Conservation (phyloP, 1,140 invertebrate genomes). For the Papilio machaon region DNA sequence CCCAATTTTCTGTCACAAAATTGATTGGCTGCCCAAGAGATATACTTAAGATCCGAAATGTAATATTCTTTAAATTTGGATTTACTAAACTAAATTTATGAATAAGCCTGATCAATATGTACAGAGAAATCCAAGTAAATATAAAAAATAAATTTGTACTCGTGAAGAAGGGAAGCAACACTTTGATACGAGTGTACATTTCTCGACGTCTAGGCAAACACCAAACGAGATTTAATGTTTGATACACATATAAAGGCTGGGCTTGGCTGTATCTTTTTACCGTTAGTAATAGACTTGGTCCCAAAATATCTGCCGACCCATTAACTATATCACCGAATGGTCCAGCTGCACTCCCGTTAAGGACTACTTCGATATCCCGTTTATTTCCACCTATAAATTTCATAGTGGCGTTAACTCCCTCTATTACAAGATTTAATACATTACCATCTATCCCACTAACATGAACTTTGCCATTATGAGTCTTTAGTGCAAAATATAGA, state of each 20-base stretch:
- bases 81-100: constrained; percentile 38
- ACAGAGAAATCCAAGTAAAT: constrained; percentile 47
- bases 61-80: constrained; percentile 37
- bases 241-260: constrained; percentile 50
- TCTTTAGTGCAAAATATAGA: constrained; percentile 49
- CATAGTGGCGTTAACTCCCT: constrained; percentile 55
- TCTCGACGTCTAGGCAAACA: constrained; percentile 54
- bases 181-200: constrained; percentile 60
- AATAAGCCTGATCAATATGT: constrained; percentile 41
- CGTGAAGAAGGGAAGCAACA: constrained; percentile 56
- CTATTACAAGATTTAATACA: constrained; percentile 49
- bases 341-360: constrained; percentile 46
- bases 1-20: constrained; percentile 51
- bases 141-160: constrained; percentile 49
- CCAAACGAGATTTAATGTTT: constrained; percentile 55
- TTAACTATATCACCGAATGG: constrained; percentile 49
- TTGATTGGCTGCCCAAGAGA: constrained; percentile 57
- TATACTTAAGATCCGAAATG: constrained; percentile 50
- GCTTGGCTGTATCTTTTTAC: constrained; percentile 44
- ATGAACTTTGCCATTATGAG: constrained; percentile 42
- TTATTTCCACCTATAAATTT: constrained; percentile 42
- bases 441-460: constrained; percentile 55
- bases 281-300: constrained; percentile 49
- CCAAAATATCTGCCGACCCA: constrained; percentile 53
- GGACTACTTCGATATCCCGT: constrained; percentile 35